Evolutionary conservation across 2,888 invertebrate species (phyloP).

Genomic region (Amiota communis): DNA sequence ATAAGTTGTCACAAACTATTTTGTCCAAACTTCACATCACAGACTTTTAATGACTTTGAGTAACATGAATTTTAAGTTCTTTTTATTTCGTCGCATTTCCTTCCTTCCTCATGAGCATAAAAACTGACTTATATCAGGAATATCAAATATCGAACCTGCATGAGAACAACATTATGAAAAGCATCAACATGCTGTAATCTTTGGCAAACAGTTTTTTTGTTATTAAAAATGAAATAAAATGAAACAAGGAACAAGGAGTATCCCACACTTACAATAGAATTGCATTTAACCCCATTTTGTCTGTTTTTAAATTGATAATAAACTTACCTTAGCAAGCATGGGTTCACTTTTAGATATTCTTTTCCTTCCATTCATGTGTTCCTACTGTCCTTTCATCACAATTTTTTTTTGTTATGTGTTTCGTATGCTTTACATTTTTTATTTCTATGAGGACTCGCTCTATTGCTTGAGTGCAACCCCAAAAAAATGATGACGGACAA

Average conservation of each 20-base stretch:
- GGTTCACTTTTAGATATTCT: too few relatives aligned
- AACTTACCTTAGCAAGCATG: conserved; percentile 10
- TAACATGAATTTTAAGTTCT: too few relatives aligned
- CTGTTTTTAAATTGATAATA: conserved; percentile 15
- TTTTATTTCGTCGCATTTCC: too few relatives aligned
- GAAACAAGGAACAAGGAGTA: background rate
- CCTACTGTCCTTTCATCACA: background rate
- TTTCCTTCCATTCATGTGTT: background rate
- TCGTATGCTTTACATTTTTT: too few relatives aligned
- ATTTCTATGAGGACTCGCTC: background rate
- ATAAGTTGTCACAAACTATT: too few relatives aligned
- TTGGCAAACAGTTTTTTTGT: background rate
- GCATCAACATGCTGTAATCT: background rate
- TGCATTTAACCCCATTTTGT: conserved; percentile 24
- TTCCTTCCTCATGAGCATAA: too few relatives aligned
- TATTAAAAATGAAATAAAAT: background rate
- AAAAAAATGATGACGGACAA: background rate
- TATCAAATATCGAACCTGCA: too few relatives aligned
- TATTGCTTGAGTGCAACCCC: background rate
- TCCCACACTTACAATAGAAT: background rate
- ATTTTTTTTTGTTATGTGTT: too few relatives aligned
- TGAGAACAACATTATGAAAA: too few relatives aligned
- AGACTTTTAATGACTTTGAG: too few relatives aligned
- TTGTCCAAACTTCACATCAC: too few relatives aligned
- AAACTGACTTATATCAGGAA: too few relatives aligned